Percentiles rank a stretch among this genome's conserved stretches.
These are phyloP conservation scores for Trichacis sp. DNA, from an alignment of 2,888 invertebrate genomes.

Conservation along the genomic window DNA sequence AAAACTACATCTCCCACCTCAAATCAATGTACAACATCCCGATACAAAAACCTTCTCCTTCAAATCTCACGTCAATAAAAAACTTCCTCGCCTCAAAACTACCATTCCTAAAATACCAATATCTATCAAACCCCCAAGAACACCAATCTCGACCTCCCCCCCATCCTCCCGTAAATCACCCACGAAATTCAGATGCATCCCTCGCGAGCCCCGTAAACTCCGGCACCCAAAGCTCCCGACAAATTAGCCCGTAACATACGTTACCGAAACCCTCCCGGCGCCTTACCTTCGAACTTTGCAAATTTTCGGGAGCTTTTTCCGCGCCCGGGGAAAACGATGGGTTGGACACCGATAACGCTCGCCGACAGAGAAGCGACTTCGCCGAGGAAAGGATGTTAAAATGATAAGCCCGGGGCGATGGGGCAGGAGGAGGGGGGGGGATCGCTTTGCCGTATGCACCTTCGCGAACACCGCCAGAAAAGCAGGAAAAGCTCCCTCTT, in stretches of 20 bases:
- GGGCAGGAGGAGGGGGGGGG: not conserved
- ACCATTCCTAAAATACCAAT: too few relatives aligned
- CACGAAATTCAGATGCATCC: too few relatives aligned
- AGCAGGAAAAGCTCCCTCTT: constrained; percentile 45
- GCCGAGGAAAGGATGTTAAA: constrained; percentile 17
- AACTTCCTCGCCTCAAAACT: too few relatives aligned
- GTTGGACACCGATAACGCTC: constrained; percentile 26
- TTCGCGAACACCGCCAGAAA: constrained; percentile 31
- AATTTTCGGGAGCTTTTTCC: constrained; percentile 15
- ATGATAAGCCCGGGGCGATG: constrained; percentile 9
- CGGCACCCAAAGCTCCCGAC: constrained; percentile 60
- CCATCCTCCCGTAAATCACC: too few relatives aligned
- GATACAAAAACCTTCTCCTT: too few relatives aligned
- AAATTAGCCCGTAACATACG: constrained; percentile 65
- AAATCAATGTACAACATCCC: too few relatives aligned
- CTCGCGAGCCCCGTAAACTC: constrained; percentile 59
- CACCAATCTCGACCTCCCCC: too few relatives aligned
- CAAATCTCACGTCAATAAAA: too few relatives aligned
- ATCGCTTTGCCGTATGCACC: constrained; percentile 6
- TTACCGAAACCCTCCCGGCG: constrained; percentile 50
- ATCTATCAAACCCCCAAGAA: too few relatives aligned
- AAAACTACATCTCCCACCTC: too few relatives aligned
- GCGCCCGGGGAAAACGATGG: not conserved
- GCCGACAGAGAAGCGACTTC: constrained; percentile 29
- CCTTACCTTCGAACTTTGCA: constrained; percentile 29